Evolutionary conservation across 2,113 vertebrate species (phyloP), one percentile per base, ranked within the genome.

Genomic region (Pseudorasbora parva): DNA sequence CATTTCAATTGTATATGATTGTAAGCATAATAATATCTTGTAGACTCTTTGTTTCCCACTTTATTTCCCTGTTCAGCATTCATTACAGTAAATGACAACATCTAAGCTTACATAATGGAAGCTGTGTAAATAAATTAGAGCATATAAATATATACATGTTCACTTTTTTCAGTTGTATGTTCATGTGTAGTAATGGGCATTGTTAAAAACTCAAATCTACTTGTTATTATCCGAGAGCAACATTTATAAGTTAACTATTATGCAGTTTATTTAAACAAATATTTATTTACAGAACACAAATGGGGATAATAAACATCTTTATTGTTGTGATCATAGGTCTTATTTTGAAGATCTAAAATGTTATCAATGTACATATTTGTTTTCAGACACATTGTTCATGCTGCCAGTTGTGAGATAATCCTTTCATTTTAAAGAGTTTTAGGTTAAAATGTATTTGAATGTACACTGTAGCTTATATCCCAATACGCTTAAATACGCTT

Each of bases 51-150:
- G 25, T 3, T 49, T 74, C 14, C 14, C 7, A 41, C 14, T 77
- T 45, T 17, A 60, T 79, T 47, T 64, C 43, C 14, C 57, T 47
- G 41, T 79, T 30, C 41, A 64, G 41, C 25, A 78, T 14, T 62
- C 12, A 62, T 8, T 15, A 78, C 43, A 25, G 23, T 62, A 45
- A 62, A 59, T 21, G 6, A 57, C 19, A 74, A 49, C 43, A 78
- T 41, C 51, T 41, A 78, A 23, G 30, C 21, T 23, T 41, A 45
- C 21, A 45, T 1, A 30, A 30, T 45, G 1, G 25, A 23, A 10
- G 25, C 8, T 78, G 56, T 57, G 30, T 78, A 43, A 78, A 78
- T 62, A 60, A 62, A 78, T 78, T 43, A 78, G 47, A 75, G 73
- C 47, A 33, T 57, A 76, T 51, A 41, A 41, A 56, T 11, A 41